Percentiles rank a stretch among this genome's conserved stretches.
phyloP scores from a whole-genome alignment of 2,888 invertebrate genomes.

The Sepioteuthis lessoniana region DNA sequence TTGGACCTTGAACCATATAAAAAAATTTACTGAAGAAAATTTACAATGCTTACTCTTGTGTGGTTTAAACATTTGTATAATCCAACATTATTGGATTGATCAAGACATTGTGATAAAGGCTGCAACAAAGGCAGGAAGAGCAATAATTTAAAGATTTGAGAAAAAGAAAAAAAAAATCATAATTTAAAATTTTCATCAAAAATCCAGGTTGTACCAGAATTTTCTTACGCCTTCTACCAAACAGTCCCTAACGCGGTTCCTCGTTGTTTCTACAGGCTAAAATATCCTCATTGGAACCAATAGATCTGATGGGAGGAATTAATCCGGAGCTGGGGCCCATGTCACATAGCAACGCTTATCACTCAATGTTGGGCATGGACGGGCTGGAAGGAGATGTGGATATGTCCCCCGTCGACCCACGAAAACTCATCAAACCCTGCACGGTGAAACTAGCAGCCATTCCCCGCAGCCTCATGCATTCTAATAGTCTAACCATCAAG shows the following conservation, averaged over 20 bases:
- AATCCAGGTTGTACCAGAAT: too few species aligned
- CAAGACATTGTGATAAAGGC: too few species aligned
- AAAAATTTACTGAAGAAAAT: too few species aligned
- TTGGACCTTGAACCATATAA: too few species aligned
- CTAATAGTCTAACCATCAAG: conserved; percentile 41
- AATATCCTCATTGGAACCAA: conserved; percentile 46
- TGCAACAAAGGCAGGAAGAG: too few species aligned
- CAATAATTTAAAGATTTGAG: too few species aligned
- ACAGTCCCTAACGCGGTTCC: conserved; percentile 6
- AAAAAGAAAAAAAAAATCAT: too few species aligned
- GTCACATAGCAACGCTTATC: not conserved
- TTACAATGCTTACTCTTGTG: too few species aligned
- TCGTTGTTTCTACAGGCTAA: conserved; percentile 44
- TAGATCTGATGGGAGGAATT: conserved; percentile 38
- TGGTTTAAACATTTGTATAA: too few species aligned
- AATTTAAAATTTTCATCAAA: too few species aligned
- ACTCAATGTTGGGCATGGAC: conserved; percentile 43
- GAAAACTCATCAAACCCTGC: conserved; percentile 48
- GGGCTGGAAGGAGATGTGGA: conserved; percentile 35
- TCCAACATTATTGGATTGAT: too few species aligned
- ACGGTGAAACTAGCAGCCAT: conserved; percentile 47
- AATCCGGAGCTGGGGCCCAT: not conserved
- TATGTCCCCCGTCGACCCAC: conserved; percentile 39
- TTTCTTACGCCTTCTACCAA: too few species aligned
- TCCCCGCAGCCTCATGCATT: conserved; percentile 45